A percentile compares a stretch with the other conserved stretches of the same genome.
Evolutionary conservation across 1,140 invertebrate species (phyloP).

Genomic region (Calephelis nemesis): DNA sequence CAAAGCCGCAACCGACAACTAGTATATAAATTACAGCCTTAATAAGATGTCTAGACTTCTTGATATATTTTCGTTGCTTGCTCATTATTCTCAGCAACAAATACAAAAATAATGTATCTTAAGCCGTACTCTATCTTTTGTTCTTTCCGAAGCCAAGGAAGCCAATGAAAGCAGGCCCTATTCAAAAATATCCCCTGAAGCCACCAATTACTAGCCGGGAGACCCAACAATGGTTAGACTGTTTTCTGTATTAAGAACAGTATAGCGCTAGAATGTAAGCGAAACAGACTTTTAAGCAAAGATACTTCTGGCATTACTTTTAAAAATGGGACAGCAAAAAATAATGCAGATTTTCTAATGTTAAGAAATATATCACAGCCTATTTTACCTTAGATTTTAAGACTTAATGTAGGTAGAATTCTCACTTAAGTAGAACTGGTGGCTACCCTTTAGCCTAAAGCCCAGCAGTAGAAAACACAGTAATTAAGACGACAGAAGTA

Average conservation of each 20-base stretch:
- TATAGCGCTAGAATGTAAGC: not conserved
- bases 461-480: no score
- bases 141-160: conserved; percentile 23
- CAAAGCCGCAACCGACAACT: no score
- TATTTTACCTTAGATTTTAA: no score
- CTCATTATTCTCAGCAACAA: conserved; percentile 24
- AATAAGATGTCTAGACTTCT: conserved; percentile 14
- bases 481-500: no score
- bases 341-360: no score
- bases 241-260: conserved; percentile 7
- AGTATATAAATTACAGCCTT: no score
- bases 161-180: conserved; percentile 26
- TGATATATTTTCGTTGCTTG: not conserved
- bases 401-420: no score
- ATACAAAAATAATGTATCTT: conserved; percentile 24
- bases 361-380: no score
- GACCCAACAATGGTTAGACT: conserved; percentile 13
- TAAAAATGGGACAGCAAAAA: no score
- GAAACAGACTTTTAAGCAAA: not conserved
- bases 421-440: no score
- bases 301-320: not conserved
- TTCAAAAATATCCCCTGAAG: conserved; percentile 26
- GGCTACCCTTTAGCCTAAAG: no score
- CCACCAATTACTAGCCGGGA: conserved; percentile 8
- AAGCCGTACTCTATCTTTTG: conserved; percentile 25